These are phyloP conservation scores for Arctopsyche grandis DNA, from an alignment of 1,140 invertebrate genomes.

Conservation along the genomic window DNA sequence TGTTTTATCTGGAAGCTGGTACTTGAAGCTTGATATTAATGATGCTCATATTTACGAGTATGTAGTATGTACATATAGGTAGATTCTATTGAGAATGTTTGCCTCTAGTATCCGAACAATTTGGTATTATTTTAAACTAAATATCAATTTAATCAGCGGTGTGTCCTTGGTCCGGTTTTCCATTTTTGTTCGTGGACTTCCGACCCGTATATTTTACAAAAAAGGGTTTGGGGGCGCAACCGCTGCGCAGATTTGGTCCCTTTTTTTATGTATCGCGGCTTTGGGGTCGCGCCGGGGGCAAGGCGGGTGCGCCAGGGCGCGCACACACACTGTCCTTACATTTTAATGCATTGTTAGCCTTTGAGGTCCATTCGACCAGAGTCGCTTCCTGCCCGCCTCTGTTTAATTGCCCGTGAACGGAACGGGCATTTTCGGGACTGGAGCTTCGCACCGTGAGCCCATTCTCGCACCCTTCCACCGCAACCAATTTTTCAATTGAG, in stretches of 20 bases:
- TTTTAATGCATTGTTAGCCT: constrained; percentile 46
- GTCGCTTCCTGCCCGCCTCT: constrained; percentile 17
- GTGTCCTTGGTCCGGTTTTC: not conserved
- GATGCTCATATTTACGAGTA: too few relatives aligned
- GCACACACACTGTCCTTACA: constrained; percentile 28
- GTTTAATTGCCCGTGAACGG: constrained; percentile 46
- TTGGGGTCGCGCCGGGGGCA: not conserved
- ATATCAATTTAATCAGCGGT: too few relatives aligned
- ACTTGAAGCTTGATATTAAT: too few relatives aligned
- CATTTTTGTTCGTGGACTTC: not conserved
- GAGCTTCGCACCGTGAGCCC: not conserved
- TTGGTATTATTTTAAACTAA: too few relatives aligned
- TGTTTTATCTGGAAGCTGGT: too few relatives aligned
- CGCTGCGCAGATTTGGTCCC: not conserved
- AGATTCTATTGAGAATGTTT: too few relatives aligned
- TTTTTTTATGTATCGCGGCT: constrained; percentile 14
- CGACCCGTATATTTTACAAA: constrained; percentile 7
- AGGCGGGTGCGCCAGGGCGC: not conserved
- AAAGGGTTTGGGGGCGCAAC: not conserved
- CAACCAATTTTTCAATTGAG: constrained; percentile 34
- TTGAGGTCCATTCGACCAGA: constrained; percentile 47
- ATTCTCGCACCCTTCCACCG: not conserved
- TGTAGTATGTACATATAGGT: too few relatives aligned
- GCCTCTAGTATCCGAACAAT: too few relatives aligned
- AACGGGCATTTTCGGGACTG: constrained; percentile 22